Evolutionary conservation across 2,797 vertebrate species (phyloP).

Genomic region (Manis crassicaudata): DNA sequence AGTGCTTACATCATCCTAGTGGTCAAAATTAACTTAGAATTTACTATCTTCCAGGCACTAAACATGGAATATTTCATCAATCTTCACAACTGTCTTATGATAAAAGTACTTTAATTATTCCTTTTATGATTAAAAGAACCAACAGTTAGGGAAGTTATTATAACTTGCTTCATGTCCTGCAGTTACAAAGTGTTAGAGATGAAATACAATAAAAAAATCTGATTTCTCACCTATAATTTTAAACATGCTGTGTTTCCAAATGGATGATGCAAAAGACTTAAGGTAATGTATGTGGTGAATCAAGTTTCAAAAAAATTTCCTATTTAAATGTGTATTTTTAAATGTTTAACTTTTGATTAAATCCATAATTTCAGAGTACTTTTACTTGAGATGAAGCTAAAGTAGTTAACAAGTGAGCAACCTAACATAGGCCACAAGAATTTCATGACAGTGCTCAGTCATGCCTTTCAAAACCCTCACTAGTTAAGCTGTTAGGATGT

Average conservation of each 20-base stretch:
- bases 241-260: neutral
- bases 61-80: neutral
- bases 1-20: neutral
- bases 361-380: neutral
- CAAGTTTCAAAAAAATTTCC: neutral
- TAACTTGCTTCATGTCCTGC: neutral
- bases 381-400: neutral
- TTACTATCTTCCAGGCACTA: neutral
- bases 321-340: neutral
- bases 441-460: neutral
- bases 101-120: neutral
- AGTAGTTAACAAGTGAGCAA: neutral
- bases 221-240: neutral
- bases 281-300: neutral
- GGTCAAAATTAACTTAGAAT: neutral
- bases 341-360: neutral
- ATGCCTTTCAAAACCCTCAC: neutral
- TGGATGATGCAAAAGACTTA: neutral
- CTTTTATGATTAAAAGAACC: neutral
- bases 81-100: neutral
- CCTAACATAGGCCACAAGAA: accelerated
- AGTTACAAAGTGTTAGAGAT: neutral
- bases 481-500: neutral
- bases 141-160: neutral
- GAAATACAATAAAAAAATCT: conserved; percentile 4